Percentiles rank a stretch among this genome's conserved stretches.
phyloP scores from a whole-genome alignment of 1,140 invertebrate species.

The Sminthurinus signatus region DNA sequence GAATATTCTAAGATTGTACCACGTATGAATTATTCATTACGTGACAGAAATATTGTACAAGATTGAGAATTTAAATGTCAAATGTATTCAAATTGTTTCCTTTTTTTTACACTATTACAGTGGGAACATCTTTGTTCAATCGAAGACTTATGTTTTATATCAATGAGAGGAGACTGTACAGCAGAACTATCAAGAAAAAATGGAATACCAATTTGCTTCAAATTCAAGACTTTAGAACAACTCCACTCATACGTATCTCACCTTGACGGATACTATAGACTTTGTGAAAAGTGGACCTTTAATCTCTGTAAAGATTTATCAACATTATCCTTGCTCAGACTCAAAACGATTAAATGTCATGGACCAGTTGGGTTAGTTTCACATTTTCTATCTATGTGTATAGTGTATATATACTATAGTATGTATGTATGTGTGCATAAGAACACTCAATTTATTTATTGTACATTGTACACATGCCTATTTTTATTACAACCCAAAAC shows the following conservation, averaged over 20 bases:
- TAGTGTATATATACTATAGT: constrained; percentile 10
- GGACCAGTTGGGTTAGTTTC: constrained; percentile 70
- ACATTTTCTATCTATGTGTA: not conserved
- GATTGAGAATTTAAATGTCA: constrained; percentile 20
- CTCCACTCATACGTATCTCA: constrained; percentile 74
- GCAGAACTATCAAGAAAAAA: constrained; percentile 69
- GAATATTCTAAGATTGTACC: not conserved
- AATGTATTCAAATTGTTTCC: constrained; percentile 22
- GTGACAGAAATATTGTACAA: not conserved
- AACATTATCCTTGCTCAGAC: constrained; percentile 65
- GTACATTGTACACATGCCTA: too few species aligned
- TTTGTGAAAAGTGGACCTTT: constrained; percentile 81
- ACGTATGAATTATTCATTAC: not conserved
- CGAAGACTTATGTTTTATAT: constrained; percentile 73
- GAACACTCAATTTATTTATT: not conserved
- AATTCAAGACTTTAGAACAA: constrained; percentile 55
- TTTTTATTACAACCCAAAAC: not conserved
- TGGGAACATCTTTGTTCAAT: constrained; percentile 70
- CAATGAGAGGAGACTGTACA: constrained; percentile 61
- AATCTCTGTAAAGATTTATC: constrained; percentile 72
- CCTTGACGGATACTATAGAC: constrained; percentile 79
- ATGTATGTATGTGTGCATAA: not conserved
- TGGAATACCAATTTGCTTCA: constrained; percentile 68
- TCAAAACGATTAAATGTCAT: constrained; percentile 73
- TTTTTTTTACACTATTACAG: constrained; percentile 46